phyloP scores from a whole-genome alignment of 2,797 vertebrate species.

The Aphelocoma californica region DNA sequence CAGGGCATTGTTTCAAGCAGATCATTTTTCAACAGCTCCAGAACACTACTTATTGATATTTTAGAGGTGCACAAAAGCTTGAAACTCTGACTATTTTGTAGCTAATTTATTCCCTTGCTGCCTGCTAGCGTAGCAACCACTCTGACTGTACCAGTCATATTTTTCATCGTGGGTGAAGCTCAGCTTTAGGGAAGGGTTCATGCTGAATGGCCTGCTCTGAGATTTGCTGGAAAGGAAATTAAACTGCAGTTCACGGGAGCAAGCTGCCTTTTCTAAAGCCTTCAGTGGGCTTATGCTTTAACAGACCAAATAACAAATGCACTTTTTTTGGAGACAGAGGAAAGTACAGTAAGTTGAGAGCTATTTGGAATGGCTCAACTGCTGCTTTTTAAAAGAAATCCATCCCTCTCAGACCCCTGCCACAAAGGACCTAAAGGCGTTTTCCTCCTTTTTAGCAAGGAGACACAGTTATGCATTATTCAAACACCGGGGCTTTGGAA shows the following conservation, averaged over 20 bases:
- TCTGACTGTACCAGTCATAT: background rate
- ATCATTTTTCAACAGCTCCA: conserved; percentile 35
- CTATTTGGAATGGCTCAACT: conserved; percentile 22
- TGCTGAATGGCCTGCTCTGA: conserved; percentile 18
- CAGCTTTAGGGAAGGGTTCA: conserved; percentile 32
- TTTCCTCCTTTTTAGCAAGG: background rate
- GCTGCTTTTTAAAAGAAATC: background rate
- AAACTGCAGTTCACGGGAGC: conserved; percentile 33
- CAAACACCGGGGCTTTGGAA: background rate
- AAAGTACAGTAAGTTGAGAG: background rate
- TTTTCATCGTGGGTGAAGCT: conserved; percentile 17
- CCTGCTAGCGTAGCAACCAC: conserved; percentile 17
- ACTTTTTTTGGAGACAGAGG: background rate
- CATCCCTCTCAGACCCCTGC: background rate
- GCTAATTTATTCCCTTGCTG: conserved; percentile 63
- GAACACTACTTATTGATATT: conserved; percentile 49
- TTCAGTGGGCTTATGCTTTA: background rate
- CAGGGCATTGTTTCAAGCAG: conserved; percentile 28
- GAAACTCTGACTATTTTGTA: conserved; percentile 36
- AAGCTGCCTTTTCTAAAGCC: conserved; percentile 23
- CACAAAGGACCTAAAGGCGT: background rate
- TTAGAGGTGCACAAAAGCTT: conserved; percentile 44
- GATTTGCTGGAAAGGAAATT: conserved; percentile 39
- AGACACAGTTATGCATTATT: conserved; percentile 10
- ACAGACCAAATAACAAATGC: conserved; percentile 1